A percentile compares a stretch with the other conserved stretches of the same genome.
Conservation (phyloP, 2,888 invertebrate genomes). For the Phanerotoma sp. region DNA sequence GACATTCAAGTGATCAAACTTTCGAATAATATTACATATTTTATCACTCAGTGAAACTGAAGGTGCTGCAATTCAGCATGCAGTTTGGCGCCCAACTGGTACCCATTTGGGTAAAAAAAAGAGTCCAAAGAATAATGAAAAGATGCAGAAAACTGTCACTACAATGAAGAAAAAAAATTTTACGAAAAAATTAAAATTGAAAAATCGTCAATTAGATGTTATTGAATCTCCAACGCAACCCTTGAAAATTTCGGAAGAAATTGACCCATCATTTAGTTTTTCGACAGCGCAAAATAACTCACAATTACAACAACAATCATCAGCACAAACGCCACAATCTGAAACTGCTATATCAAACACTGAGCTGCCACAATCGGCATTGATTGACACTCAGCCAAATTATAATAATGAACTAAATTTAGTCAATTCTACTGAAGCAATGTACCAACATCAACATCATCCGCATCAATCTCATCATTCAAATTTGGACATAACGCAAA, state of each 20-base stretch:
- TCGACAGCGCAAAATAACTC: not conserved
- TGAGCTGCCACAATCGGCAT: slow-evolving; percentile 17
- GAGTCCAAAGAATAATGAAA: slow-evolving; percentile 35
- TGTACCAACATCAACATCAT: too few relatives aligned
- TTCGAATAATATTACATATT: too few relatives aligned
- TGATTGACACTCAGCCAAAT: slow-evolving; percentile 36
- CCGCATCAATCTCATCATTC: too few relatives aligned
- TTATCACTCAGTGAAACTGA: slow-evolving; percentile 38
- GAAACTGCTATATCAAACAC: not conserved
- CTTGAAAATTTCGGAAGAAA: slow-evolving; percentile 23
- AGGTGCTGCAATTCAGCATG: slow-evolving; percentile 49
- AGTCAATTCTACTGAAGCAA: slow-evolving; percentile 39
- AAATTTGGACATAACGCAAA: slow-evolving; percentile 45
- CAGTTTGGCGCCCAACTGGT: slow-evolving; percentile 55
- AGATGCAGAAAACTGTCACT: slow-evolving; percentile 24
- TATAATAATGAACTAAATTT: slow-evolving; percentile 42
- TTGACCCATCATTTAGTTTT: not conserved
- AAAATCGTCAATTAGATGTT: slow-evolving; percentile 34
- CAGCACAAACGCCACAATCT: too few relatives aligned
- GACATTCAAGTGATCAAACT: too few relatives aligned
- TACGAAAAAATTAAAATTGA: slow-evolving; percentile 37
- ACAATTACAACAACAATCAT: slow-evolving; percentile 2
- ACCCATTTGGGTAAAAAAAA: slow-evolving; percentile 54
- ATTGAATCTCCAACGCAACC: slow-evolving; percentile 34
- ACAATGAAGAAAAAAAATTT: slow-evolving; percentile 39